phyloP scores from a whole-genome alignment of 2,888 invertebrate species.

The Drosophila subquinaria region DNA sequence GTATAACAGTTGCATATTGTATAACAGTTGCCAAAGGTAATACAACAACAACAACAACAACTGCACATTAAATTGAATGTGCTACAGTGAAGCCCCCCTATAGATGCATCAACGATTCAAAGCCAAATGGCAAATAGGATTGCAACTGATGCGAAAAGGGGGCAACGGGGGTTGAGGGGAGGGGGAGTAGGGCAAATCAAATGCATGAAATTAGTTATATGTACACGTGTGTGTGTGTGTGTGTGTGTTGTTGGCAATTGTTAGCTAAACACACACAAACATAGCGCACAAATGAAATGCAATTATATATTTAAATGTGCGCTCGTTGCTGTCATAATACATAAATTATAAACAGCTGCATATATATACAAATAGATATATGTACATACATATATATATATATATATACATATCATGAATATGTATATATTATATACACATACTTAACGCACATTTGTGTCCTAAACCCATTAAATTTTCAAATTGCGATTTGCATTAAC shows the following conservation, averaged over 20 bases:
- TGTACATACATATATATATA: too few relatives aligned
- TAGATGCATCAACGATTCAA: background rate
- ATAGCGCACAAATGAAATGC: slow-evolving; percentile 30
- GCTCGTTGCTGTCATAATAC: slow-evolving; percentile 23
- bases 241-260: background rate
- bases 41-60: background rate
- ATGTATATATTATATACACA: slow-evolving; percentile 2
- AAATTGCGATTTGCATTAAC: slow-evolving; percentile 26
- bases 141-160: background rate
- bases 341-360: slow-evolving; percentile 33
- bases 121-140: background rate
- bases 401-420: background rate
- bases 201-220: background rate
- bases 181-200: background rate
- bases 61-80: slow-evolving; percentile 6
- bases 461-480: slow-evolving; percentile 19
- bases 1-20: too few relatives aligned
- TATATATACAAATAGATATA: too few relatives aligned
- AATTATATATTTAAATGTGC: slow-evolving; percentile 52
- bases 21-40: slow-evolving; percentile 33
- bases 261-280: slow-evolving; percentile 7
- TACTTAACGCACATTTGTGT: slow-evolving; percentile 16
- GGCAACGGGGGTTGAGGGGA: too few relatives aligned
- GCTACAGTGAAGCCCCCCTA: slow-evolving; percentile 3
- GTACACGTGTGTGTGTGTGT: background rate